Evolutionary conservation across 1,140 invertebrate species (phyloP).

Genomic region (Eupeodes corollae): DNA sequence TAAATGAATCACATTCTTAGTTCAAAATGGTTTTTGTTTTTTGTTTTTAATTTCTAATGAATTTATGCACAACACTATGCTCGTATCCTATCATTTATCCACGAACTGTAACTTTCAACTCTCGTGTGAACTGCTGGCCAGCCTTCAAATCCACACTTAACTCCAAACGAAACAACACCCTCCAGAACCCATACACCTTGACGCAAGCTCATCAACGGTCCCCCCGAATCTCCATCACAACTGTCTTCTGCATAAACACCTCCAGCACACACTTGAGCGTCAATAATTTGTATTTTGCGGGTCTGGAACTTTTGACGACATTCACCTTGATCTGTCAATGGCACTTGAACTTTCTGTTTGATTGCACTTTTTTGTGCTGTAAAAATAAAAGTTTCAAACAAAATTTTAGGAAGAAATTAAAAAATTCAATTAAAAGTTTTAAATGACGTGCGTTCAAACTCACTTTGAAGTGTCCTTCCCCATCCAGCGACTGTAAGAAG

Average conservation of each 20-base stretch:
- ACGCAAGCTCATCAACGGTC: conserved; percentile 43
- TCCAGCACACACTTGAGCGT: conserved; percentile 46
- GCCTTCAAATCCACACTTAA: conserved; percentile 34
- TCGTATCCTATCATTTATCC: conserved; percentile 37
- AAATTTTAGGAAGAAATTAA: background rate
- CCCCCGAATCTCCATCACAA: conserved; percentile 59
- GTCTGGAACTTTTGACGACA: conserved; percentile 39
- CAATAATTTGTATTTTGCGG: conserved; percentile 5
- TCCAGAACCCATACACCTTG: conserved; percentile 40
- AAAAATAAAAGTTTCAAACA: background rate
- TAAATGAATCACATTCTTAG: no score
- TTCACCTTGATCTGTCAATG: conserved; percentile 35
- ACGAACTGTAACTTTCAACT: conserved; percentile 37
- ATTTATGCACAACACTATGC: no score
- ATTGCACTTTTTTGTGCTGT: conserved; percentile 16
- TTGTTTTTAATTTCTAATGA: no score
- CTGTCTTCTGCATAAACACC: conserved; percentile 46
- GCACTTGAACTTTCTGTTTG: conserved; percentile 44
- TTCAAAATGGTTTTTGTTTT: no score
- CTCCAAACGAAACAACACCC: conserved; percentile 45
- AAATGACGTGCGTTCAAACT: background rate
- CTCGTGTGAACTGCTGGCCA: conserved; percentile 43
- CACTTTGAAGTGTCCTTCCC: conserved; percentile 41
- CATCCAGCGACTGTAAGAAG: conserved; percentile 54
- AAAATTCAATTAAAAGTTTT: background rate